These are phyloP conservation scores for Ophthalmolycus amberensis DNA, from an alignment of 2,113 vertebrate genomes.

Conservation along the genomic window DNA sequence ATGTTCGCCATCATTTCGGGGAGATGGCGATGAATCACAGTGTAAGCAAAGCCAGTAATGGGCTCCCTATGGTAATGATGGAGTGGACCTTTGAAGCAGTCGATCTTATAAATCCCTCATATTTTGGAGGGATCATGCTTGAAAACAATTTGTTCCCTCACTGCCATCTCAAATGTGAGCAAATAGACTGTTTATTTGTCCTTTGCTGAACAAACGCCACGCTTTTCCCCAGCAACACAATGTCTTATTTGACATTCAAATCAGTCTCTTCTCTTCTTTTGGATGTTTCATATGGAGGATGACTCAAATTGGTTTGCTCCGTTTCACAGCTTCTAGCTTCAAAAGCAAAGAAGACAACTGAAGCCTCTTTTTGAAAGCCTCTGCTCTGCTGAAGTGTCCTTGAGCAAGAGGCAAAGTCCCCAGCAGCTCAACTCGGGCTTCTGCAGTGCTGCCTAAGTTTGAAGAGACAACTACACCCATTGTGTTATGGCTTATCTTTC, in stretches of 20 bases:
- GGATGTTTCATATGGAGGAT: constrained; percentile 7
- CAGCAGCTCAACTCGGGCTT: not conserved
- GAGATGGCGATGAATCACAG: constrained; percentile 55
- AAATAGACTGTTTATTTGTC: constrained; percentile 59
- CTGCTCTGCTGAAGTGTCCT: constrained; percentile 13
- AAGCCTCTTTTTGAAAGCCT: constrained; percentile 2
- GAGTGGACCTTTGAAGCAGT: constrained; percentile 66
- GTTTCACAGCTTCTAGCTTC: constrained; percentile 17
- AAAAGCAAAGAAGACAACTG: constrained; percentile 26
- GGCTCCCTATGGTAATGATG: constrained; percentile 70
- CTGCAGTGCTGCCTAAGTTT: constrained; percentile 4
- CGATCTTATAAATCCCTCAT: constrained; percentile 57
- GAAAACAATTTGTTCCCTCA: constrained; percentile 54
- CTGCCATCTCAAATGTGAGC: constrained; percentile 36
- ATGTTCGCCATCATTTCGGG: constrained; percentile 57
- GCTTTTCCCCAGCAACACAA: constrained; percentile 8
- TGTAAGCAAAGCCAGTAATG: constrained; percentile 58
- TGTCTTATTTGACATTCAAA: constrained; percentile 39
- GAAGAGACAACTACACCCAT: not conserved
- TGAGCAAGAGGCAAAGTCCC: constrained; percentile 7
- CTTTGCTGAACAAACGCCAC: constrained; percentile 37
- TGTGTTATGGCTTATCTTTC: not conserved
- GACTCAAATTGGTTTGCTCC: constrained; percentile 30
- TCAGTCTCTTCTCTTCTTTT: constrained; percentile 33
- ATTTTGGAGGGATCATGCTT: constrained; percentile 41